Conservation (phyloP, 2,113 vertebrate species). For the Chlorodrepanis virens region DNA sequence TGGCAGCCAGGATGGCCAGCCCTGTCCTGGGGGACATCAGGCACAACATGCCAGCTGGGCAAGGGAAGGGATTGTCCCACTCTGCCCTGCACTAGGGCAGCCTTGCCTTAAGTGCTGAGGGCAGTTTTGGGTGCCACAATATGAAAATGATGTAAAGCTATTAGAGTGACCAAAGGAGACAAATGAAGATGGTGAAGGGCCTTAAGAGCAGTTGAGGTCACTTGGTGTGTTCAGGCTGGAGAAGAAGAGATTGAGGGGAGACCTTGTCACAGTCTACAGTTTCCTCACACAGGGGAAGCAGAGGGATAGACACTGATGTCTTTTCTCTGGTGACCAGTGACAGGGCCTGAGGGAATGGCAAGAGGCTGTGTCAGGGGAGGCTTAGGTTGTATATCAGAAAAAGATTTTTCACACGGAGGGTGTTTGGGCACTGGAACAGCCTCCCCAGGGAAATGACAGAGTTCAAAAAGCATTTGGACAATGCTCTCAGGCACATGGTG, state of each 20-base stretch:
- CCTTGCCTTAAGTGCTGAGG: not conserved
- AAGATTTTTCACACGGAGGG: not conserved
- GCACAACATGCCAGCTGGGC: fast-evolving
- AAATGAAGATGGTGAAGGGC: not conserved
- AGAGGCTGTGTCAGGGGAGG: not conserved
- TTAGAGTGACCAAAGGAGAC: not conserved
- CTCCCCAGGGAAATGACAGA: not conserved
- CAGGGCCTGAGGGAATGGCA: not conserved
- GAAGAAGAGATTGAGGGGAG: not conserved
- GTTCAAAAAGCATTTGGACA: not conserved
- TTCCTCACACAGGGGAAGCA: not conserved
- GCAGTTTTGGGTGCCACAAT: not conserved
- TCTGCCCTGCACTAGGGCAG: fast-evolving
- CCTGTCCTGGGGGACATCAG: fast-evolving
- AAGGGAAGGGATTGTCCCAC: not conserved
- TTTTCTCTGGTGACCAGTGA: not conserved
- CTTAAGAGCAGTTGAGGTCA: not conserved
- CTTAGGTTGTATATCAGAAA: not conserved
- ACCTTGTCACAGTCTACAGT: not conserved
- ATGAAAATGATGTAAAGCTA: not conserved
- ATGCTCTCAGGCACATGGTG: not conserved
- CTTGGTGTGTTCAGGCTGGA: not conserved
- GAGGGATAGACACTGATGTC: not conserved
- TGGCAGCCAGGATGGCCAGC: not conserved
- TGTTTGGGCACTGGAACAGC: not conserved